Evolutionary conservation across 53 echinoderm and acorn worm species (phyloP).

Genomic region (Stichopus horrens): DNA sequence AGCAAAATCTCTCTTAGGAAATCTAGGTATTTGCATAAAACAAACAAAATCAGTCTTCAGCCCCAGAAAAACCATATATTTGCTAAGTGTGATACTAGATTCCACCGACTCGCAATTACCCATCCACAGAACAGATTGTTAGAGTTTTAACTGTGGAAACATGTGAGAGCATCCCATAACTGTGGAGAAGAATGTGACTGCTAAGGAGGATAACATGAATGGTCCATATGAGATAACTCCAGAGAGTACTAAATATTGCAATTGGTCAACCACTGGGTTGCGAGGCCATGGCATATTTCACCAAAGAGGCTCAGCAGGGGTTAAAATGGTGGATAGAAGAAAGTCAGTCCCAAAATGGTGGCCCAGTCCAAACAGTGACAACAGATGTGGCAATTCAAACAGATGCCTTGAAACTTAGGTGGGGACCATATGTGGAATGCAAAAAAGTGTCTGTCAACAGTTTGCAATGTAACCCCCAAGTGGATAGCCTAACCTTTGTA

Average conservation of each 20-base stretch:
- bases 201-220: not conserved
- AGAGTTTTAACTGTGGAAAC: not conserved
- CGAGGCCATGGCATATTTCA: not conserved
- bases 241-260: not conserved
- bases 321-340: slow-evolving; percentile 29
- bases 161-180: not conserved
- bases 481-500: not conserved
- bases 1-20: not conserved
- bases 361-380: slow-evolving; percentile 7
- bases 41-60: not conserved
- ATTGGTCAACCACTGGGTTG: not conserved
- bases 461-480: not conserved
- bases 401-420: not conserved
- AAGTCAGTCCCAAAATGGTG: slow-evolving; percentile 19
- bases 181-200: not conserved
- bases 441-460: not conserved
- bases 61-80: slow-evolving; percentile 1
- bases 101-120: slow-evolving; percentile 1
- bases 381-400: not conserved
- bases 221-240: not conserved
- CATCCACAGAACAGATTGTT: slow-evolving; percentile 19
- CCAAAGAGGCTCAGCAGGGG: not conserved
- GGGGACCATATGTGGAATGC: slow-evolving; percentile 4
- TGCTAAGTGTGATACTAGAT: not conserved
- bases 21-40: not conserved